Conservation (phyloP, 1,140 invertebrate species). For the Apis cerana region DNA sequence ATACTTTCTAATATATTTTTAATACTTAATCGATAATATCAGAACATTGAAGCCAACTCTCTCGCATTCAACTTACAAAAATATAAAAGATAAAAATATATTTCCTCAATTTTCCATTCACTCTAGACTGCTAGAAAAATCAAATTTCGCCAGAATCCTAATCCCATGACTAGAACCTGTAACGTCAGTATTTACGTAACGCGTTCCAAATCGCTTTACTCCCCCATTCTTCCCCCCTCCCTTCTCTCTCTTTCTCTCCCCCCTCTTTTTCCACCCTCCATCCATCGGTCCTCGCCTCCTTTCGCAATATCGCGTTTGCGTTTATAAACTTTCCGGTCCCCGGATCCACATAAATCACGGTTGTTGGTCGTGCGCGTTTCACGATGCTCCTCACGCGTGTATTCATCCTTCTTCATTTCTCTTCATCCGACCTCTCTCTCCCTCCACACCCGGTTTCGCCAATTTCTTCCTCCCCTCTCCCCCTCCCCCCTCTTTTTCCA, state of each 20-base stretch:
- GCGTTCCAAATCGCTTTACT: neutral
- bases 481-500: constrained; percentile 1
- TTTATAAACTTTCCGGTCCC: constrained; percentile 38
- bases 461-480: constrained; percentile 17
- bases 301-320: constrained; percentile 19
- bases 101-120: too few species aligned
- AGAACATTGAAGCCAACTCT: too few species aligned
- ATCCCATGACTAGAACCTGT: too few species aligned
- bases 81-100: too few species aligned
- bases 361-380: constrained; percentile 2
- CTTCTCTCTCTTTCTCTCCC: neutral
- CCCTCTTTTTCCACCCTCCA: neutral
- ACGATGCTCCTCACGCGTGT: constrained; percentile 26
- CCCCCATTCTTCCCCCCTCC: neutral
- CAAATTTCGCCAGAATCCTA: too few species aligned
- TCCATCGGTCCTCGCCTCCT: neutral
- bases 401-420: constrained; percentile 43
- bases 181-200: neutral
- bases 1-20: too few species aligned
- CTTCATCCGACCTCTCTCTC: constrained; percentile 32
- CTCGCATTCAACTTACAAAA: too few species aligned
- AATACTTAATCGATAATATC: too few species aligned
- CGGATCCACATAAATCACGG: constrained; percentile 40
- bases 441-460: constrained; percentile 4
- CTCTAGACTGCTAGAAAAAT: too few species aligned